These are phyloP conservation scores for Cryptomyrus ogoouensis DNA, from an alignment of 2,113 vertebrate species.

Conservation along the genomic window DNA sequence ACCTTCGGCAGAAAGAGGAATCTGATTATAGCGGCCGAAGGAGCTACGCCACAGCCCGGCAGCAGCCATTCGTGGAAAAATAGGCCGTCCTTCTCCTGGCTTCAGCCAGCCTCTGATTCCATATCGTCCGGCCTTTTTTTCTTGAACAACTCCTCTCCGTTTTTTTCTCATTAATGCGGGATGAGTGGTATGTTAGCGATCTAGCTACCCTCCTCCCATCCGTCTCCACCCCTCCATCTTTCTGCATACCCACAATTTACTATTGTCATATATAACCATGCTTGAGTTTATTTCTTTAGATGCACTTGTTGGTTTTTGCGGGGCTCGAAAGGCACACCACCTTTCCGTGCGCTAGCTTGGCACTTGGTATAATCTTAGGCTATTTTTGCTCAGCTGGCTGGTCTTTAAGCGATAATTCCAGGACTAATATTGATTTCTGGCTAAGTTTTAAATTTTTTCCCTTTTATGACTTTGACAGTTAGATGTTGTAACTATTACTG, in stretches of 20 bases:
- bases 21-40: constrained; percentile 66
- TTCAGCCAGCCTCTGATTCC: constrained; percentile 63
- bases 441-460: not conserved
- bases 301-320: constrained; percentile 46
- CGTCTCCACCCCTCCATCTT: constrained; percentile 68
- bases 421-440: not conserved
- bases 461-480: not conserved
- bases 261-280: constrained; percentile 1
- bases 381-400: constrained; percentile 43
- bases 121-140: constrained; percentile 78
- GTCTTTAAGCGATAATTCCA: not conserved
- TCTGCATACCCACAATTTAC: constrained; percentile 39
- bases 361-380: constrained; percentile 62
- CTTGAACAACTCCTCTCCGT: constrained; percentile 75
- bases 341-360: constrained; percentile 59
- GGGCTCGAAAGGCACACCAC: constrained; percentile 60
- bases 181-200: constrained; percentile 91
- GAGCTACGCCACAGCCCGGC: constrained; percentile 87
- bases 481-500: not conserved
- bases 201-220: constrained; percentile 63
- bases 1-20: constrained; percentile 66
- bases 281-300: not conserved
- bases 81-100: constrained; percentile 88
- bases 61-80: constrained; percentile 80
- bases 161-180: constrained; percentile 84